Base-by-base conservation (phyloP, 2,888 invertebrate genomes). In the Hofmannophila pseudospretella region DNA sequence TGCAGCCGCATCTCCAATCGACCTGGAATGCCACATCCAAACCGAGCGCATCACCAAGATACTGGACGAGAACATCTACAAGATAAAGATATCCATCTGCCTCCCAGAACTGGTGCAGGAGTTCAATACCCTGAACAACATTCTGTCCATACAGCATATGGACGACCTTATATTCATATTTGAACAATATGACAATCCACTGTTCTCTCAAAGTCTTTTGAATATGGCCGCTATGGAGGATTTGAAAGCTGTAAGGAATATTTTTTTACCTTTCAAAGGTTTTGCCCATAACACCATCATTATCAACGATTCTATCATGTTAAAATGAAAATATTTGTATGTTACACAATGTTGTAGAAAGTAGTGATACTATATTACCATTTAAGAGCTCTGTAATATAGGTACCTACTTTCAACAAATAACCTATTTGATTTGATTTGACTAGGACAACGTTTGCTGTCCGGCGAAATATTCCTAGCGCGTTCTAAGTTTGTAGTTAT, bases 1-100 rank as follows among this genome's bases (percentile, higher is more conserved):
- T n/a, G 4, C 47, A 81, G 84, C 58, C 14, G 63, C 73, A 0
- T 77, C 76, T 0, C 79, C 80, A n/a, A 73, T 88, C 44, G 88
- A 89, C 44, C 50, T 89, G 47, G 84, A 88, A 52, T 80, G 81
- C 40, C 67, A 74, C 42, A 89, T 90, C 35, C 88, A 89, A 64
- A 74, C 82, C 1, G 88, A 89, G 39, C 73, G 90, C 16, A 82
- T 90, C 31, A 77, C 86, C 0, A 82, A 82, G 49, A 85, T 89
- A 33, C 49, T 90, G 4, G 77, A 88, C 37, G 87, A 84, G 37
- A 69, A 82, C 0, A 67, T 89, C 2, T 73, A 77, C 36, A 88
- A 88, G 50, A 73, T 84, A n/a, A 78, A 81, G 44, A 58, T 89
- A 8, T 71, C 81, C 0, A 45, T 84, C 3, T 79, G 77, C 38